Evolutionary conservation across 2,113 vertebrate genomes (phyloP), one percentile per base, ranked within the genome.

Genomic region (Oncorhynchus kisutch): DNA sequence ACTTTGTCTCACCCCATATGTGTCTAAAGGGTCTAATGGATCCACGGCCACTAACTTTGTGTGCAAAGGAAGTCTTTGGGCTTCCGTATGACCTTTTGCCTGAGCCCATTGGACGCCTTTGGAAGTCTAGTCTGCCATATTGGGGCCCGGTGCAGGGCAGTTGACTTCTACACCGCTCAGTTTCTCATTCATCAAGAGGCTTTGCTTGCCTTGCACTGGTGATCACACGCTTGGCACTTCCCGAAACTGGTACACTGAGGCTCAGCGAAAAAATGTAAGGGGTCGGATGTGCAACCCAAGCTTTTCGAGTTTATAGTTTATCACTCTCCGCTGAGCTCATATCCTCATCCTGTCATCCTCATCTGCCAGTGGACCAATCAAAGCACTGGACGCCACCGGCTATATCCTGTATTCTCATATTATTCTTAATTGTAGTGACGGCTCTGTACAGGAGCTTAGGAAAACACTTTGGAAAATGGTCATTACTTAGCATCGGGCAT

Each of bases 221-320:
- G 92, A 93, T 93, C 94, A 94, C 89, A 93, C 82, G 77, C 75
- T 88, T 83, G 51, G 85, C 85, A 86, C 71, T 81, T 77, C 75
- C 67, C 7, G 75, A 77, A 75, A 20, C 2, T 62, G 83, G 73
- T 69, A 57, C 27, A 39, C 51, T 68, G 65, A 57, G 11, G 59
- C 4, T 64, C 20, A 45, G n/a, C 5, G 78, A 79, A 71, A 45
- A 76, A 24, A 66, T 79, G 75, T 57, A 74, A 22, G 70, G 34
- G 8, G 51, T 62, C 24, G 39, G 72, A 71, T 85, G 88, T 85
- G 91, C 86, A 87, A 84, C 89, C 79, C 81, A 16, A 34, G 67
- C 14, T 27, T n/a, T 39, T 39, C 3, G 70, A 80, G 75, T 93
- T 93, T 90, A 81, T 70, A 75, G 85, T 88, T 83, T 84, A 6